phyloP scores from a whole-genome alignment of 2,888 invertebrate species.

The Pammene fasciana region DNA sequence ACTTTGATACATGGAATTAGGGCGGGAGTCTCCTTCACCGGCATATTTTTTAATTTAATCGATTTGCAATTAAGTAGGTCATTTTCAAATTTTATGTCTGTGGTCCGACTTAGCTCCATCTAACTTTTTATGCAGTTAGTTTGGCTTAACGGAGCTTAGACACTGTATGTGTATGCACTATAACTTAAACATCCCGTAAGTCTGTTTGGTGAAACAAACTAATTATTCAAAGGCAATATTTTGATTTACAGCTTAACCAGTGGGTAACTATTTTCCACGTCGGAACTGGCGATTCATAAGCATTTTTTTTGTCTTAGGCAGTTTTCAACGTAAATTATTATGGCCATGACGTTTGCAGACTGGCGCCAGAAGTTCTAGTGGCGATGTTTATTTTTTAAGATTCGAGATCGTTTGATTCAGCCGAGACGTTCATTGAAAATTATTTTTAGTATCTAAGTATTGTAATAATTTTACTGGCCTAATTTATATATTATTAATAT shows the following conservation, averaged over 20 bases:
- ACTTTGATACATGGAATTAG: conserved; percentile 19
- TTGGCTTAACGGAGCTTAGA: no score
- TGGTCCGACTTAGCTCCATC: no score
- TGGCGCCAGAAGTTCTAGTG: conserved; percentile 21
- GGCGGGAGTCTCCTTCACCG: not conserved
- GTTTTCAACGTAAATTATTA: not conserved
- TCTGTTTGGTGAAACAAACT: not conserved
- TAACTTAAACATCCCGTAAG: no score
- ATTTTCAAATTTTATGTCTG: no score
- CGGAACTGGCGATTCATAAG: not conserved
- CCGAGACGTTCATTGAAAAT: not conserved
- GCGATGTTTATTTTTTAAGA: conserved; percentile 12
- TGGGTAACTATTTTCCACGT: not conserved
- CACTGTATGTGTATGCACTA: no score
- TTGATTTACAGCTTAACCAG: not conserved
- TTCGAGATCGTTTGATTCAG: not conserved
- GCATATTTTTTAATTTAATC: not conserved
- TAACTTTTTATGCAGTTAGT: no score
- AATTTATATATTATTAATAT: not conserved
- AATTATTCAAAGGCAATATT: not conserved
- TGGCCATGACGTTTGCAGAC: not conserved
- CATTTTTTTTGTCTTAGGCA: not conserved
- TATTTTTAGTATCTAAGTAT: not conserved
- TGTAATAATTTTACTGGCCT: not conserved
- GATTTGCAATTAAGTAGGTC: no score